phyloP scores from a whole-genome alignment of 2,797 vertebrate species.

The Gymnoscopelus microlampas region DNA sequence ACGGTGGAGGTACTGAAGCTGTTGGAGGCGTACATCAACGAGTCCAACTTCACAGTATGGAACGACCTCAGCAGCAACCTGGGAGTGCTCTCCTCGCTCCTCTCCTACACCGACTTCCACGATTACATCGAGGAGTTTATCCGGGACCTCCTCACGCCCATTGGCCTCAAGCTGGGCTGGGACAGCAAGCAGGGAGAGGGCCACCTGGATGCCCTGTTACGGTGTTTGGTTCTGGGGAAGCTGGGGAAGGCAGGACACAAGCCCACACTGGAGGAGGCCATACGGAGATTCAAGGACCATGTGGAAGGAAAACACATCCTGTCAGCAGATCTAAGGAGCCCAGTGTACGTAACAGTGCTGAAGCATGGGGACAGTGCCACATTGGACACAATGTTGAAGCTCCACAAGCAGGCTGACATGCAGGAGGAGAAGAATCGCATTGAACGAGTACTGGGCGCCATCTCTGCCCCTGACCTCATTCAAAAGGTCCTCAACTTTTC shows the following conservation, averaged over 20 bases:
- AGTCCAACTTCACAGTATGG: constrained; percentile 99
- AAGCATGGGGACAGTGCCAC: constrained; percentile 93
- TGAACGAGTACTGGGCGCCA: constrained; percentile 94
- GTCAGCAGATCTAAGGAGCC: constrained; percentile 94
- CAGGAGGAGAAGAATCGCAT: constrained; percentile 98
- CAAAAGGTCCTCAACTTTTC: constrained; percentile 97
- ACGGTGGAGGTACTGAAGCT: constrained; percentile 97
- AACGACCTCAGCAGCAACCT: constrained; percentile 99
- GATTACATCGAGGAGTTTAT: constrained; percentile 96
- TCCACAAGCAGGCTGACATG: constrained; percentile 98
- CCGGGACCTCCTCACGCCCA: constrained; percentile 93
- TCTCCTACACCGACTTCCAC: constrained; percentile 97
- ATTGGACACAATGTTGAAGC: constrained; percentile 97
- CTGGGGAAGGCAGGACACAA: constrained; percentile 97
- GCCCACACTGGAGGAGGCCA: constrained; percentile 93
- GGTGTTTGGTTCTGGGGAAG: constrained; percentile 93
- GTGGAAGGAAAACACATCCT: constrained; percentile 91
- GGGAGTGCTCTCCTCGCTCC: constrained; percentile 92
- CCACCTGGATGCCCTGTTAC: constrained; percentile 93
- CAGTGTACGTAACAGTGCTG: constrained; percentile 95
- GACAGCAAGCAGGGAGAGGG: constrained; percentile 95
- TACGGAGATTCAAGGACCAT: constrained; percentile 94
- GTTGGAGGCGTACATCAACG: constrained; percentile 98
- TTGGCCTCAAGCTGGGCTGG: constrained; percentile 95
- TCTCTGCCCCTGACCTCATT: constrained; percentile 93